Evolutionary conservation across 2,888 invertebrate species (phyloP), one percentile per base, ranked within the genome.

Genomic region (Oscheius onirici): DNA sequence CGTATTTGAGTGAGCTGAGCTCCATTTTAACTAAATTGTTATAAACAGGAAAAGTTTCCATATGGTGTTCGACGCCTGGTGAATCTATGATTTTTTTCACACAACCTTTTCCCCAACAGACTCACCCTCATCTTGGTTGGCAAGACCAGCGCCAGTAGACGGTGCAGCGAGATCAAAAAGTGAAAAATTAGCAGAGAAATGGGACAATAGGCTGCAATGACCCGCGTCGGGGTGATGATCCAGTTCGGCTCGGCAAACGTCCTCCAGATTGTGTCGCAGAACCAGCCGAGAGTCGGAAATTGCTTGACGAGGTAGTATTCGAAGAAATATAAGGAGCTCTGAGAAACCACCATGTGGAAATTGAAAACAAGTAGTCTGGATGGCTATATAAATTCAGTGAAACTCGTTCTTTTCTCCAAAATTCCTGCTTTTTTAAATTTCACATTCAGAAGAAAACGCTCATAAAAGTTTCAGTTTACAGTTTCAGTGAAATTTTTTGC

Each of bases 141-240:
- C 3, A 46, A 51, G 2, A 61, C 61, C 10, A 76, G 70, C 11
- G 68, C 60, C 1, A 55, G 46, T 15, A 76, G 70, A 58, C 76
- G 57, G 60, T 76, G 74, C 10, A 71, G 52, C 15, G 76, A 74
- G 13, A 76, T 76, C 0, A 76, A 22, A 5, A 54, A 34, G 51
- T 76, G 76, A 58, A 74, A 72, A 0, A 76, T 69, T 11, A 76
- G 57, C 57, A 76, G 72, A 17, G 71, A 72, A 55, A 74, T 76
- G 13, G 76, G 76, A 61, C 74, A 76, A 20, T 76, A 76, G 3
- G 72, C 71, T 34, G 76, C 72, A 20, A 76, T 57, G 6, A 72
- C 70, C 61, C 74, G 70, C 58, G 74, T 72, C 1, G 74, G 74
- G 41, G 69, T 74, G 49, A 76, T 44, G 43, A 54, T 63, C 46